Evolutionary conservation across 2,797 vertebrate genomes (phyloP), one percentile per base, ranked within the genome.

Genomic region (Chanos chanos): DNA sequence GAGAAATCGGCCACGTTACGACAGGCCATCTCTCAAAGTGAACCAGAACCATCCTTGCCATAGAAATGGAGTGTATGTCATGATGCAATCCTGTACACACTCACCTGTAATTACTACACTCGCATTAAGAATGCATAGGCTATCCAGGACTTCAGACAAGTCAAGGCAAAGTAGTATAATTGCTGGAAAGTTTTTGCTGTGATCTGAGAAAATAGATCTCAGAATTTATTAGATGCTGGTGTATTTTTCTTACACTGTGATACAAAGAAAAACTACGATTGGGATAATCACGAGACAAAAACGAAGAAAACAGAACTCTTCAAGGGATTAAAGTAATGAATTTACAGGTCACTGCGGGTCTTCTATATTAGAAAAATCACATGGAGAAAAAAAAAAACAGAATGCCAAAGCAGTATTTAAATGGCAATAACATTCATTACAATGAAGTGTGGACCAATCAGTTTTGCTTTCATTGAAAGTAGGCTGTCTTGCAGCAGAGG

Each of bases 91-190:
- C 15, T 61, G 18, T 31, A 49, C 61, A 15, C 51, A 48, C 68
- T 76, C 53, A 64, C 45, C 48, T 77, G 64, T 37, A 59, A 40
- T 73, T 74, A 58, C 57, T 39, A 50, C 49, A 3, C 10, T 37
- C 24, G 9, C 22, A 39, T 56, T 7, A 53, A 47, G 44, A 64
- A 64, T 1, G 13, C 36, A 54, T 36, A 1, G 15, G 19, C 53
- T 7, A 18, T 33, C 45, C 5, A 18, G 45, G 31, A 9, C 21
- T 36, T 27, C 31, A 54, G 31, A 36, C 30, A 12, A 28, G 27
- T 10, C 18, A 43, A 31, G 33, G n/a, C 34, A 16, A 63, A 50
- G n/a, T 45, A 50, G 33, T 61, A 33, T 24, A 27, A 31, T 24
- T 28, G 12, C 4, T 13, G 12, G 25, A 36, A 25, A 3, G 18